Base-by-base conservation (phyloP, 2,113 vertebrate species). In the Oncorhynchus keta region DNA sequence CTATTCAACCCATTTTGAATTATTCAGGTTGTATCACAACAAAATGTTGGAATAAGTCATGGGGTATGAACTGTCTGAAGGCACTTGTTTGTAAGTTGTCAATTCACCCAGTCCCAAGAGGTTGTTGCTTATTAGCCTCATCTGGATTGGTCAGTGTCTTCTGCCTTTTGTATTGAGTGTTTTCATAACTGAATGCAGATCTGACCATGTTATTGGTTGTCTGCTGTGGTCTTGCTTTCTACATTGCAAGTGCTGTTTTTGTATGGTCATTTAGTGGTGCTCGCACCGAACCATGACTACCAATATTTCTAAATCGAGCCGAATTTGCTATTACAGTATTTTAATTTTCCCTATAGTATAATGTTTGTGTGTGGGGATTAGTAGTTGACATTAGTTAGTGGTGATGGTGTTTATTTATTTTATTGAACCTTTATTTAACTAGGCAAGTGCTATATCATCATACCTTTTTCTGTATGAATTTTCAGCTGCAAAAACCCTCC, bases 401-500 rank as follows among this genome's bases (percentile, higher is more conserved):
- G n/a, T 2, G 32, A 68, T 6, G 5, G 5, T 20, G 67, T 24
- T 76, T 55, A 76, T 74, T 1, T 1, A 2, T 59, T 73, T 35
- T 8, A 35, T 35, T 35, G 7, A 35, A 35, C 35, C 55, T 71
- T 35, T 35, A 35, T 35, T 35, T 35, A 35, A 35, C 35, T 35
- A 35, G 35, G 35, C 5, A 11, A 16, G 68, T 30, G 45, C 32
- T 11, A 22, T 20, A 57, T 70, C 26, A 3, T 59, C 12, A 83
- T 83, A 85, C 75, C 62, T 77, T 76, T 1, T 1, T 81, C 22
- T 71, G 13, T 81, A 20, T 71, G 57, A 80, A 12, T 84, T 95
- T 94, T 83, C 92, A 99, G 98, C 98, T 79, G 98, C 96, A 79
- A 99, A 99, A 93, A 99, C 98, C 8, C 95, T 99, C 91, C 98